These are phyloP conservation scores for Amazona vittata DNA, from an alignment of 2,113 vertebrate genomes.

Conservation along the genomic window DNA sequence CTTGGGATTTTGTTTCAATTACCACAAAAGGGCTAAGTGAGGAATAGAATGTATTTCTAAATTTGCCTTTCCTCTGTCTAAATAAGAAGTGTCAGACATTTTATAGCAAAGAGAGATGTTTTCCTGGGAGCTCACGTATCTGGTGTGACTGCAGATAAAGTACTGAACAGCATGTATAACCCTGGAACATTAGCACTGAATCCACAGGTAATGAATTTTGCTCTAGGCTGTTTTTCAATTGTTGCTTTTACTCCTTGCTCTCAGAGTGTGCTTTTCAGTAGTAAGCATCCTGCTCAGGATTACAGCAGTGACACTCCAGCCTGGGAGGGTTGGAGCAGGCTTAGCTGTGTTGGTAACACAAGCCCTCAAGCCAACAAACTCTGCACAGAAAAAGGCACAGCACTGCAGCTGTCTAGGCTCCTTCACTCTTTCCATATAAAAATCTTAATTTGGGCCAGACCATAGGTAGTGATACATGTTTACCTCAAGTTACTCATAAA, in stretches of 20 bases:
- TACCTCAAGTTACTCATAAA: neutral
- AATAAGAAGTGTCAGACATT: neutral
- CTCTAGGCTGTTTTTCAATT: conserved; percentile 60
- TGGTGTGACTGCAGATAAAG: conserved; percentile 63
- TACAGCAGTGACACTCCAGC: neutral
- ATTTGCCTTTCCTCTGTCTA: neutral
- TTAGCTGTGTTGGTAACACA: conserved; percentile 33
- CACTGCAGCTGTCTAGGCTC: neutral
- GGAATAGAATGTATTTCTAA: neutral
- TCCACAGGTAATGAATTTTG: conserved; percentile 73
- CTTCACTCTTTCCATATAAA: conserved; percentile 10
- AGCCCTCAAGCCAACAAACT: conserved; percentile 16
- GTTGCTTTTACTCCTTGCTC: conserved; percentile 57
- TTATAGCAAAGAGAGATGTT: neutral
- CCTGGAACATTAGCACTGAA: conserved; percentile 58
- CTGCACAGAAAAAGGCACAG: neutral
- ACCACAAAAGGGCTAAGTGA: neutral
- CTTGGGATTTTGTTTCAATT: conserved; percentile 2
- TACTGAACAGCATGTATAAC: conserved; percentile 43
- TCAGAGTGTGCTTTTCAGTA: conserved; percentile 20
- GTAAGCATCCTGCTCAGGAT: conserved; percentile 38
- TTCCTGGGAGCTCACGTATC: conserved; percentile 14
- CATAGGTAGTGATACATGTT: neutral
- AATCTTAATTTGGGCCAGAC: neutral
- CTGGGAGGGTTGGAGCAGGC: neutral